These are phyloP conservation scores for Leptopilina syphax DNA, from an alignment of 2,888 invertebrate species.

Conservation along the genomic window DNA sequence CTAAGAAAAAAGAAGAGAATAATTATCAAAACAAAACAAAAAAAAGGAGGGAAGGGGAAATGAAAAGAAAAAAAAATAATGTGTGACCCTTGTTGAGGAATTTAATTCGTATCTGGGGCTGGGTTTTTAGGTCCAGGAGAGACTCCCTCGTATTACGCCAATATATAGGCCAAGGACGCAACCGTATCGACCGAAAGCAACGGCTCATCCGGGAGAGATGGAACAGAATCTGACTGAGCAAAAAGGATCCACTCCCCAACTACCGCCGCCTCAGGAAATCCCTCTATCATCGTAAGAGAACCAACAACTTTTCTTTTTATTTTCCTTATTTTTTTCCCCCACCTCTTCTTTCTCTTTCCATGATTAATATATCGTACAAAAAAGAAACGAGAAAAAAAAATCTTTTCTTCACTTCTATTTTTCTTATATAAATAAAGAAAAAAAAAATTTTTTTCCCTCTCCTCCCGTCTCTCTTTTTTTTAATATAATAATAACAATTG, in stretches of 20 bases:
- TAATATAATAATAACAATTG: too few species aligned
- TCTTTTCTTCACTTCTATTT: too few species aligned
- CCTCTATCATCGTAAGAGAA: slow-evolving; percentile 70
- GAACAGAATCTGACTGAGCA: slow-evolving; percentile 59
- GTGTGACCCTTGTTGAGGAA: background rate
- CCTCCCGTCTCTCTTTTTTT: too few species aligned
- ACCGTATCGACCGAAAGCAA: slow-evolving; percentile 59
- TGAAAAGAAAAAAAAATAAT: background rate
- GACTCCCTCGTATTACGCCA: slow-evolving; percentile 53
- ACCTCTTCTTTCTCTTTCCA: too few species aligned
- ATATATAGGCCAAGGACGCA: slow-evolving; percentile 65
- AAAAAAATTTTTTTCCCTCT: too few species aligned
- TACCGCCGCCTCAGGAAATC: slow-evolving; percentile 62
- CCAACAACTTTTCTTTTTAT: slow-evolving; percentile 76
- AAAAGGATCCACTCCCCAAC: slow-evolving; percentile 47
- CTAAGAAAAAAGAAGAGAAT: background rate
- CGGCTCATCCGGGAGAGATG: slow-evolving; percentile 57
- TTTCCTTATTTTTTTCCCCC: too few species aligned
- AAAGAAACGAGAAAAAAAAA: too few species aligned
- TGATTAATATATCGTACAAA: too few species aligned
- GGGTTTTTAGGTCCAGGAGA: slow-evolving; percentile 58
- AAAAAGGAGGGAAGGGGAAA: too few species aligned
- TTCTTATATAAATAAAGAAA: too few species aligned
- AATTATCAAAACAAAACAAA: background rate
- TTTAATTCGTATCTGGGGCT: slow-evolving; percentile 1